phyloP scores from a whole-genome alignment of 2,888 invertebrate species.

The Rapana venosa region DNA sequence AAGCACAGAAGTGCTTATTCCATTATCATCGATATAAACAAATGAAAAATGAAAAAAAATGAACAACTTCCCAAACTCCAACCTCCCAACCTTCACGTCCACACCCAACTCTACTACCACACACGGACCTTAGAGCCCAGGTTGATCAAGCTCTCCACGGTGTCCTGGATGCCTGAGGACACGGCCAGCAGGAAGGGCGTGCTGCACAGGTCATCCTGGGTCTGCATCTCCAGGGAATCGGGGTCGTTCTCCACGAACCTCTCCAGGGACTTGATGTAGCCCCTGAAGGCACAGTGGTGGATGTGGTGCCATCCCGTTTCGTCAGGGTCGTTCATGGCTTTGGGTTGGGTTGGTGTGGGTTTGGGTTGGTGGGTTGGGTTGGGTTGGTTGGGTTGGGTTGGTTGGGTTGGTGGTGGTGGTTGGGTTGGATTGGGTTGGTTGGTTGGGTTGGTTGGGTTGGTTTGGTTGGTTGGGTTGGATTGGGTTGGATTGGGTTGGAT shows the following conservation, averaged over 20 bases:
- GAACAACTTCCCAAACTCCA: too few relatives aligned
- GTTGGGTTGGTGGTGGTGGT: not conserved
- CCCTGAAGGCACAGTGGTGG: conserved; percentile 75
- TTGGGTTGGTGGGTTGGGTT: not conserved
- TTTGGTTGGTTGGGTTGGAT: too few relatives aligned
- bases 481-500: too few relatives aligned
- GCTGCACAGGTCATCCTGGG: conserved; percentile 71
- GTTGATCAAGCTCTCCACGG: conserved; percentile 69
- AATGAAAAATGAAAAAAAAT: too few relatives aligned
- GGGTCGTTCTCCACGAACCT: conserved; percentile 72
- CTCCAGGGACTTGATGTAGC: conserved; percentile 76
- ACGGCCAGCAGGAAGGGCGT: conserved; percentile 77
- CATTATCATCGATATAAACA: too few relatives aligned
- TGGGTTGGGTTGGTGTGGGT: not conserved
- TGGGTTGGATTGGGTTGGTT: too few relatives aligned
- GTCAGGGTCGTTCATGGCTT: conserved; percentile 65
- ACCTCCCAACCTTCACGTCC: too few relatives aligned
- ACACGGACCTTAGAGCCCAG: conserved; percentile 69
- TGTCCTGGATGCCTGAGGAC: conserved; percentile 70
- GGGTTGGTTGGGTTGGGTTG: too few relatives aligned
- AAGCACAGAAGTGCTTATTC: too few relatives aligned
- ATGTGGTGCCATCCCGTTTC: conserved; percentile 77
- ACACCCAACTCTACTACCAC: not conserved
- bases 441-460: too few relatives aligned
- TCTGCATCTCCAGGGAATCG: conserved; percentile 74